phyloP scores from a whole-genome alignment of 2,888 invertebrate species.

The Marasmarcha lunaedactyla region DNA sequence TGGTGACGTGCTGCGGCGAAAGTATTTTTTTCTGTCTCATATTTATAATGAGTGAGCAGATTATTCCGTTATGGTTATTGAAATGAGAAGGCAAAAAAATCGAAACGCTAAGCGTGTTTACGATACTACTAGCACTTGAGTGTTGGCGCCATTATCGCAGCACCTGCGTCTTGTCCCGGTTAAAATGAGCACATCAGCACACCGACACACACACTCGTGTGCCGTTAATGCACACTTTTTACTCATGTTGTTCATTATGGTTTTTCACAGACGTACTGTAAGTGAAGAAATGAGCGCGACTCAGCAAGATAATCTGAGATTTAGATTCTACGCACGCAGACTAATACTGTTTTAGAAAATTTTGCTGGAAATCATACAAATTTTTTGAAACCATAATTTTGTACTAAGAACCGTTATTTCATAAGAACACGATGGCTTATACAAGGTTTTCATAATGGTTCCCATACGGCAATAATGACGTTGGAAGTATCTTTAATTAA shows the following conservation, averaged over 20 bases:
- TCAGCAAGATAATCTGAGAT: too few relatives aligned
- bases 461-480: too few relatives aligned
- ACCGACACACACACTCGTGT: constrained; percentile 23
- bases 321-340: too few relatives aligned
- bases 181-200: constrained; percentile 15
- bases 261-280: not conserved
- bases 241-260: constrained; percentile 23
- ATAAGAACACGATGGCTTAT: too few relatives aligned
- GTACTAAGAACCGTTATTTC: too few relatives aligned
- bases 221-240: constrained; percentile 40
- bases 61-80: constrained; percentile 51
- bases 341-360: too few relatives aligned
- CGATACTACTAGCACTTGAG: constrained; percentile 34
- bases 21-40: constrained; percentile 45
- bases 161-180: constrained; percentile 39
- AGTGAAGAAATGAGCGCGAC: not conserved
- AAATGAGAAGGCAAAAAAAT: constrained; percentile 47
- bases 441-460: too few relatives aligned
- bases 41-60: constrained; percentile 37
- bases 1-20: too few relatives aligned
- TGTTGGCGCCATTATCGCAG: constrained; percentile 33
- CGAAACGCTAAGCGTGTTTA: constrained; percentile 36
- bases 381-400: too few relatives aligned
- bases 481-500: not conserved
- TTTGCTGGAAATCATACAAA: too few relatives aligned